Percentiles rank a stretch among this genome's conserved stretches.
phyloP scores from a whole-genome alignment of 2,797 vertebrate species.

The Harpagifer antarcticus region DNA sequence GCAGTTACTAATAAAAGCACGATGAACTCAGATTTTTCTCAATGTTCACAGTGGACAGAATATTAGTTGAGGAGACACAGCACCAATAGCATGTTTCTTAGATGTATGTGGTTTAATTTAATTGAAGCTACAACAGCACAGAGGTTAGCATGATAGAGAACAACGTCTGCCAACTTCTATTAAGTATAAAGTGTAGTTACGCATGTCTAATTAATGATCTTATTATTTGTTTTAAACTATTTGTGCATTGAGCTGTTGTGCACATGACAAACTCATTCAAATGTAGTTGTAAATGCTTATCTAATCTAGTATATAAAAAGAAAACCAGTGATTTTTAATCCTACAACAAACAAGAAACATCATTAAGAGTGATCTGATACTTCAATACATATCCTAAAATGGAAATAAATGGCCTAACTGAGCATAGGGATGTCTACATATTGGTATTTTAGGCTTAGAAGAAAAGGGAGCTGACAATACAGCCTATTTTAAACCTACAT shows the following conservation, averaged over 20 bases:
- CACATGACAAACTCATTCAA: neutral
- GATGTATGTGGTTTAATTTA: neutral
- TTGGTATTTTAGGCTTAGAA: conserved; percentile 5
- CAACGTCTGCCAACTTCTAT: neutral
- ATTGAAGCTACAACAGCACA: neutral
- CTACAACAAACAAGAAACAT: neutral
- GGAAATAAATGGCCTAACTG: neutral
- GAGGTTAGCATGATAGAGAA: neutral
- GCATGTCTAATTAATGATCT: neutral
- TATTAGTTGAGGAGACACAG: neutral
- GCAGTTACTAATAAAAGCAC: neutral
- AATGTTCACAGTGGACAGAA: neutral
- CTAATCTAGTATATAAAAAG: no score
- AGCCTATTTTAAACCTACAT: conserved; percentile 23
- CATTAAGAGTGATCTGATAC: neutral
- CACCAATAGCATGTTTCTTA: neutral
- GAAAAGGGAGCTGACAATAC: neutral
- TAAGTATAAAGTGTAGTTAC: neutral
- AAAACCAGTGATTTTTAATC: no score
- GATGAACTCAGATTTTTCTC: neutral
- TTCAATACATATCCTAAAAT: neutral
- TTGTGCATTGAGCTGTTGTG: neutral
- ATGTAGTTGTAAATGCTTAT: neutral
- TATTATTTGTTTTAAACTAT: neutral
- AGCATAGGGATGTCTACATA: neutral